A percentile compares a stretch with the other conserved stretches of the same genome.
Conservation (phyloP, 2,113 vertebrate genomes). For the Muscicapa adusta region DNA sequence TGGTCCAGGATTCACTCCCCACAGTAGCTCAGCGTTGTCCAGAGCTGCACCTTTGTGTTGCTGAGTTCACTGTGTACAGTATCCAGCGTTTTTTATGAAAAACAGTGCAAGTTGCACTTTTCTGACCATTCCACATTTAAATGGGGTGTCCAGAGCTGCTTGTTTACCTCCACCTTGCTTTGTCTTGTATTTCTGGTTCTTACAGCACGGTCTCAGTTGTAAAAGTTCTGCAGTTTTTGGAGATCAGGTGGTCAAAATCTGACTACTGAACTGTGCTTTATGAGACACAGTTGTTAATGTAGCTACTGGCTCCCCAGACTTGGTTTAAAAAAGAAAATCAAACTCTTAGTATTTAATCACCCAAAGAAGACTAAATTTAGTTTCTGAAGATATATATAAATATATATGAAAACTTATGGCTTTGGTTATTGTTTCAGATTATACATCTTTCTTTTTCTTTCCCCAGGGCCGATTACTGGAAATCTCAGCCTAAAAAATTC, state of each 20-base stretch:
- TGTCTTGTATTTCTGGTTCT: neutral
- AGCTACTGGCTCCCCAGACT: neutral
- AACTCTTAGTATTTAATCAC: neutral
- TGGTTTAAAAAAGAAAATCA: neutral
- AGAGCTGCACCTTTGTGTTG: neutral
- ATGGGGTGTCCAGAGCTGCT: neutral
- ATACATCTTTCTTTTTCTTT: constrained; percentile 8
- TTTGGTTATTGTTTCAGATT: constrained; percentile 6
- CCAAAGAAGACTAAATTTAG: neutral
- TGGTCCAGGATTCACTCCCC: neutral
- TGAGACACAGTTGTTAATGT: neutral
- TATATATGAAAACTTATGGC: neutral
- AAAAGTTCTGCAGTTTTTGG: neutral
- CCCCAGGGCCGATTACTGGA: constrained; percentile 98
- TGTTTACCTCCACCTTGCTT: neutral
- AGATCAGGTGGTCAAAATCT: neutral
- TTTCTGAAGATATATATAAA: neutral
- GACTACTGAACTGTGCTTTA: neutral
- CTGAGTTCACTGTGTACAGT: neutral
- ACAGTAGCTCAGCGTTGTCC: neutral
- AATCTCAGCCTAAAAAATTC: constrained; percentile 98
- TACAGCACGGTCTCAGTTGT: neutral
- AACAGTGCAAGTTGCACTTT: neutral
- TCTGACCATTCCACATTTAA: neutral
- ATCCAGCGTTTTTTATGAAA: neutral